Base-by-base conservation (phyloP, 2,797 vertebrate species). In the Paguma larvata region DNA sequence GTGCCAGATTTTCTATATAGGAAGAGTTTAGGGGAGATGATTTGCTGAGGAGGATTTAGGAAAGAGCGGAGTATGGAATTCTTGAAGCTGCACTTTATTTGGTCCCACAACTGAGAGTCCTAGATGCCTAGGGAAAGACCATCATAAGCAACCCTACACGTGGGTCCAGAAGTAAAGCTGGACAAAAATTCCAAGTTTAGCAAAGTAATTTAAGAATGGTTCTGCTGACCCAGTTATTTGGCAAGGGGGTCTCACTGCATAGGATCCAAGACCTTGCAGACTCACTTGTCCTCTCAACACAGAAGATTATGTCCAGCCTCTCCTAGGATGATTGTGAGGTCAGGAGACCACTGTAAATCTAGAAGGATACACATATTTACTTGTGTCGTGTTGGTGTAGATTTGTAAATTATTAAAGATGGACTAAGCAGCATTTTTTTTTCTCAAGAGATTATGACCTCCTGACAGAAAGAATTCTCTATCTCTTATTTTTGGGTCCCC, bases 51-150 rank as follows among this genome's bases (percentile, higher is more conserved):
- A 59, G 16, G 11, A 79, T 63, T n/a, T 5, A 67, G 34, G 3
- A 65, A 41, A 84, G 16, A 38, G 1, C 63, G 53, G 10, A 27
- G 0, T 63, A 62, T 0, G 0, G 3, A 86, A 59, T 27, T 62
- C 1, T 53, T 79, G 15, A 59, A 53, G 18, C 1, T 79, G 0
- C 2, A 53, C 1, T 25, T 68, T 73, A 5, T 62, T 77, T 38
- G 44, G 15, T 3, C 27, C 18, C 25, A 14, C 30, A 18, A 30
- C 4, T 75, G 46, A 84, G 38, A 70, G 0, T 41, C 16, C 7
- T 38, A 5, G 6, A 38, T 51, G 11, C 0, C 7, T 2, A 11
- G 1, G 14, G 9, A 86, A 73, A 2, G 38, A 13, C 16, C 48
- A 56, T 2, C 25, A 5, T 30, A 85, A 19, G 13, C 46, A 70